phyloP scores from a whole-genome alignment of 1,140 invertebrate genomes.

The Physella acuta region DNA sequence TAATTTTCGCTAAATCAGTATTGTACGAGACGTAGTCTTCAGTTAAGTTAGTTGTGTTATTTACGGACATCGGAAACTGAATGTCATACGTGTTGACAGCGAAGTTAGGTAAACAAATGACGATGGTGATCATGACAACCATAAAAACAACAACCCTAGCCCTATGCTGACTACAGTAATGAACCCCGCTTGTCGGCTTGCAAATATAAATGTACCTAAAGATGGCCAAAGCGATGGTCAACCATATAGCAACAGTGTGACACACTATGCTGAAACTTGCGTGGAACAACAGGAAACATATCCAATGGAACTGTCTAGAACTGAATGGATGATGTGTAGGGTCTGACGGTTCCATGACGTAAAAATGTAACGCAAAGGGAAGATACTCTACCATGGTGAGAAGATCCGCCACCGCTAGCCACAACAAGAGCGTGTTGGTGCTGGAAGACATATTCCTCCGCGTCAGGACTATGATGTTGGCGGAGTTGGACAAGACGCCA shows the following conservation, averaged over 20 bases:
- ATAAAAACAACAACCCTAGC: constrained; percentile 74
- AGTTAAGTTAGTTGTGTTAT: neutral
- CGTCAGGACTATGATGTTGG: constrained; percentile 88
- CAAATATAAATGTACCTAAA: constrained; percentile 89
- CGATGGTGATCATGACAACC: constrained; percentile 72
- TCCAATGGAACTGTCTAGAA: constrained; percentile 45
- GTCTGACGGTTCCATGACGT: constrained; percentile 45
- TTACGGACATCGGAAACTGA: neutral
- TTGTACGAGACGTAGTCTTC: neutral
- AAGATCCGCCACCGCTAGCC: constrained; percentile 81
- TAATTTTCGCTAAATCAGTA: neutral
- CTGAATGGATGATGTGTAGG: constrained; percentile 28
- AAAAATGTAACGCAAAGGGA: constrained; percentile 74
- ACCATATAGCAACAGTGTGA: constrained; percentile 91
- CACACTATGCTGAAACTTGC: constrained; percentile 76
- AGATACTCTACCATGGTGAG: constrained; percentile 87
- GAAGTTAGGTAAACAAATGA: constrained; percentile 80
- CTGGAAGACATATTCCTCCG: constrained; percentile 80
- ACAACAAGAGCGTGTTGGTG: constrained; percentile 82
- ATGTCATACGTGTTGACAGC: constrained; percentile 34
- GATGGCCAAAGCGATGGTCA: constrained; percentile 87
- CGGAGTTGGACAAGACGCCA: constrained; percentile 82
- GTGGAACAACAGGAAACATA: constrained; percentile 52
- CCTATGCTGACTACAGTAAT: constrained; percentile 74
- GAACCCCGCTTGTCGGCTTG: constrained; percentile 71